Conservation (phyloP, 2,888 invertebrate species). For the Byasa hedistus region DNA sequence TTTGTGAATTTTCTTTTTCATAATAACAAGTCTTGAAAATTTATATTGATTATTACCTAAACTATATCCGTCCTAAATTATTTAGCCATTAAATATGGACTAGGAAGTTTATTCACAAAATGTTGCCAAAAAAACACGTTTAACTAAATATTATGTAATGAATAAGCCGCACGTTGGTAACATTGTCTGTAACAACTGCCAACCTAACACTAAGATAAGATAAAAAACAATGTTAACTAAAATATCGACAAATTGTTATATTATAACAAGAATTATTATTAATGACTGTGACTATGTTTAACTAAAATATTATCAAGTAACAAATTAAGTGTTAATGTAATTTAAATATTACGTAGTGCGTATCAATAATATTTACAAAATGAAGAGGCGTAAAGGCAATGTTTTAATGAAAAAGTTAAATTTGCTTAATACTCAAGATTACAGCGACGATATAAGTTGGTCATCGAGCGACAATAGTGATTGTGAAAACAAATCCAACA, state of each 20-base stretch:
- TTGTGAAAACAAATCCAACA: slow-evolving; percentile 46
- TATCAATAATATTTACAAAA: slow-evolving; percentile 29
- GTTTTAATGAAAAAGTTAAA: slow-evolving; percentile 57
- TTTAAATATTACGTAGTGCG: background rate
- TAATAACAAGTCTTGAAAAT: no score
- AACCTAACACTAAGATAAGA: background rate
- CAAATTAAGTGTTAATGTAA: no score
- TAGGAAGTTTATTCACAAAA: background rate
- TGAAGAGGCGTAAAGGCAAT: slow-evolving; percentile 55
- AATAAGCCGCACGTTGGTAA: background rate
- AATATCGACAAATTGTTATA: background rate
- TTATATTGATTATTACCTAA: no score
- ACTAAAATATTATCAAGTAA: no score
- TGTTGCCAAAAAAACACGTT: background rate
- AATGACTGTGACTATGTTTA: background rate
- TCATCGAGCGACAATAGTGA: slow-evolving; percentile 66
- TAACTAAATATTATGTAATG: background rate
- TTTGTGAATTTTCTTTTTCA: no score
- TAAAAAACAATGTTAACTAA: background rate
- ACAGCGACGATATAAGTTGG: slow-evolving; percentile 62
- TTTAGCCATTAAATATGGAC: no score
- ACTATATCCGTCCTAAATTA: no score
- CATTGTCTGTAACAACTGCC: background rate
- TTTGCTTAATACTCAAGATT: slow-evolving; percentile 60
- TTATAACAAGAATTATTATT: background rate